These are phyloP conservation scores for Trogon surrucura DNA, from an alignment of 2,113 vertebrate genomes.

Conservation along the genomic window DNA sequence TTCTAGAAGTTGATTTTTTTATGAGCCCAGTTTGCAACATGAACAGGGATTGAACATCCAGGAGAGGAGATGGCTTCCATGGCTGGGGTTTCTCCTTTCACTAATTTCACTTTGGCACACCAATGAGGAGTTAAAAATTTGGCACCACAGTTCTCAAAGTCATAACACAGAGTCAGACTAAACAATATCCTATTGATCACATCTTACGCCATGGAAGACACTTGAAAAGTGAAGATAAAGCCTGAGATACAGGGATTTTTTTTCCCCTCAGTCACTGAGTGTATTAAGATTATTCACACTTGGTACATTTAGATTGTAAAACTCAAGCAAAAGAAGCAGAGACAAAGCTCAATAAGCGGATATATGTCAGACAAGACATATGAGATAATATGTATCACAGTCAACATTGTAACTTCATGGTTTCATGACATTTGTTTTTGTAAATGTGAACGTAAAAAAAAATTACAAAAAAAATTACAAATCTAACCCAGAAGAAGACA, in stretches of 20 bases:
- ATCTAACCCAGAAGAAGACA: not conserved
- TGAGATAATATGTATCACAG: not conserved
- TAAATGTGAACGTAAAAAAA: not conserved
- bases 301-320: not conserved
- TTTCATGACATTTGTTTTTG: not conserved
- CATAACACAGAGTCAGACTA: not conserved
- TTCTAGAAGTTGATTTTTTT: not conserved
- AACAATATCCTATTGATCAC: not conserved
- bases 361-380: not conserved
- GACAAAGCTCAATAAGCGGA: not conserved
- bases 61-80: not conserved
- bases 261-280: not conserved
- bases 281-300: not conserved
- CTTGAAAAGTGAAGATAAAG: not conserved
- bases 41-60: not conserved
- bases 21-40: not conserved
- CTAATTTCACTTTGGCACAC: not conserved
- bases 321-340: not conserved
- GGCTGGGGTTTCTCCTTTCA: not conserved
- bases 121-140: not conserved
- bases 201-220: not conserved
- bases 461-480: not conserved
- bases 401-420: not conserved
- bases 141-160: not conserved
- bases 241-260: not conserved